phyloP scores from a whole-genome alignment of 2,888 invertebrate genomes.

The Sphinx pinastri region DNA sequence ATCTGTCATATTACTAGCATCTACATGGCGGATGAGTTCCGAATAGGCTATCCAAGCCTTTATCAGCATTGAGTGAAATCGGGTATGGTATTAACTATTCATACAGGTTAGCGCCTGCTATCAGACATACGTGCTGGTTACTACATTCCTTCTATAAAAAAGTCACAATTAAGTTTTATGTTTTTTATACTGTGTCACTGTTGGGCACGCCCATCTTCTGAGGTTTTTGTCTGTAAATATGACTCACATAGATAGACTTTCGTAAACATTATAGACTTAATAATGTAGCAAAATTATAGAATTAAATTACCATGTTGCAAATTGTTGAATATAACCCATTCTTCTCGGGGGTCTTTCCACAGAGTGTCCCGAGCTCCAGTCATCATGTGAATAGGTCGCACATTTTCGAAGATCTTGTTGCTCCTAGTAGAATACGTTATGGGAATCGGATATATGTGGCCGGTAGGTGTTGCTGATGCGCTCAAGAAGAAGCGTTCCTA shows the following conservation, averaged over 20 bases:
- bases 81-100: no score
- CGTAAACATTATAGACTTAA: neutral
- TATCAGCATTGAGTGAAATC: no score
- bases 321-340: constrained; percentile 87
- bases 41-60: no score
- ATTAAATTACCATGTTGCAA: constrained; percentile 83
- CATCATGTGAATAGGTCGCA: constrained; percentile 76
- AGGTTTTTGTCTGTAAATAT: no score
- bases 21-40: no score
- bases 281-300: neutral
- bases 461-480: constrained; percentile 55
- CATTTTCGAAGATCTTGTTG: constrained; percentile 58
- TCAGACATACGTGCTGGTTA: no score
- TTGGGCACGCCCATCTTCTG: no score
- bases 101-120: no score
- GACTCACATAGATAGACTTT: neutral
- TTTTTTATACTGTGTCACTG: no score
- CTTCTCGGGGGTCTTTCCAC: constrained; percentile 55
- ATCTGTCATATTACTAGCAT: no score
- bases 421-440: constrained; percentile 68
- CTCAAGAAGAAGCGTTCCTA: constrained; percentile 84
- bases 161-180: no score
- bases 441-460: constrained; percentile 73
- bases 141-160: no score
- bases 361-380: constrained; percentile 59